Conservation (phyloP, 2,113 vertebrate genomes). For the Chamaetylas fuelleborni region DNA sequence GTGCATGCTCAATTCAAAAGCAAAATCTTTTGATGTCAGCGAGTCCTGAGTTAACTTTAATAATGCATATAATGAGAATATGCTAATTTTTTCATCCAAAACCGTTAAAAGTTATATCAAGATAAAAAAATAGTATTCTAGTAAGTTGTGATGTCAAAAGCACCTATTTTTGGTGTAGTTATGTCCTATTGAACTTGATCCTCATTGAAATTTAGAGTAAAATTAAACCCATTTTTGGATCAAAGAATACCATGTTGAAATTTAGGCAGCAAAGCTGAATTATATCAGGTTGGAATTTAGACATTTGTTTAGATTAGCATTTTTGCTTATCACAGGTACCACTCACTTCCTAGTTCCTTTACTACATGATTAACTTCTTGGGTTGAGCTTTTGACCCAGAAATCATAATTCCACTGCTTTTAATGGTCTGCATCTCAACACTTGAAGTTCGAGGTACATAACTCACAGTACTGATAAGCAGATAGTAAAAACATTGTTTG, state of each 20-base stretch:
- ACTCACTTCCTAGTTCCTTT: background rate
- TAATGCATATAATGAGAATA: background rate
- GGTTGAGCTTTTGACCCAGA: background rate
- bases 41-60: background rate
- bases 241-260: background rate
- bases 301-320: conserved; percentile 4
- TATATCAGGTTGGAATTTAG: background rate
- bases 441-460: background rate
- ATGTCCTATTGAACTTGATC: background rate
- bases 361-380: background rate
- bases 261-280: background rate
- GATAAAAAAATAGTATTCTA: background rate
- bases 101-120: background rate
- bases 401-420: background rate
- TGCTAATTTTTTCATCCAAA: rapidly evolving
- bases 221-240: background rate
- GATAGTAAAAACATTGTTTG: background rate
- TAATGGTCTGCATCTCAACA: background rate
- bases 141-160: background rate
- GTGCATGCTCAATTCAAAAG: background rate
- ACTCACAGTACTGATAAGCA: background rate
- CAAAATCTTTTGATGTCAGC: background rate
- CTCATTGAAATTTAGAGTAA: background rate
- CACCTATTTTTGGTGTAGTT: background rate
- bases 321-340: conserved; percentile 45